phyloP scores from a whole-genome alignment of 2,113 vertebrate genomes.

The Pseudopipra pipra region DNA sequence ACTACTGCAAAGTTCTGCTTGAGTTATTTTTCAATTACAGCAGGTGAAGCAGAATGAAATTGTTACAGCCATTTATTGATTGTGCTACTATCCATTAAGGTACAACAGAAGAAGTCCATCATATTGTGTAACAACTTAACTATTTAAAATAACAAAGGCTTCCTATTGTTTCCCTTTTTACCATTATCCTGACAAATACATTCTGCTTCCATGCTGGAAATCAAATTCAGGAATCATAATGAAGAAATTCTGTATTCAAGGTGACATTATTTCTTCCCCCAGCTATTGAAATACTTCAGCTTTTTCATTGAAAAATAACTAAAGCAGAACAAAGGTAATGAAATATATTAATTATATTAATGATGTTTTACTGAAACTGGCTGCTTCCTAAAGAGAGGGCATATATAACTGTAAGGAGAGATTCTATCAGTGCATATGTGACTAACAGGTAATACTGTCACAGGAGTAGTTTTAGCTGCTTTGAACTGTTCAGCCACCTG shows the following conservation, averaged over 20 bases:
- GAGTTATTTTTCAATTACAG: conserved; percentile 93
- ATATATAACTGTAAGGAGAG: conserved; percentile 43
- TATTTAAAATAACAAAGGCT: conserved; percentile 84
- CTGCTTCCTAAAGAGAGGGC: conserved; percentile 61
- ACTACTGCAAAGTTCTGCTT: conserved; percentile 84
- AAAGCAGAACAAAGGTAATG: conserved; percentile 78
- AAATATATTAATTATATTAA: conserved; percentile 83
- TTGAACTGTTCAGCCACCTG: conserved; percentile 31
- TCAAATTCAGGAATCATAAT: conserved; percentile 64
- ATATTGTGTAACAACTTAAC: conserved; percentile 85
- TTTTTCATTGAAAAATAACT: conserved; percentile 61
- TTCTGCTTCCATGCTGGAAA: conserved; percentile 45
- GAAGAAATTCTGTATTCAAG: conserved; percentile 50
- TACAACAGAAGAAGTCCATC: conserved; percentile 84
- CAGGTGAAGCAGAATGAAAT: conserved; percentile 88
- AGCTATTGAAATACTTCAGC: conserved; percentile 58
- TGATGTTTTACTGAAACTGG: conserved; percentile 72
- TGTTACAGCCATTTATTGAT: conserved; percentile 90
- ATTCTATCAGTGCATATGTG: conserved; percentile 25
- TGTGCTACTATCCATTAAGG: conserved; percentile 86
- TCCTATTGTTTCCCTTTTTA: conserved; percentile 76
- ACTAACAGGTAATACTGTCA: conserved; percentile 56
- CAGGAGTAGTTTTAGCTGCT: conserved; percentile 42
- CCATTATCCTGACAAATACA: conserved; percentile 57
- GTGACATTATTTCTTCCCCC: conserved; percentile 59